phyloP scores from a whole-genome alignment of 2,113 vertebrate genomes.

The Burhinus bistriatus region DNA sequence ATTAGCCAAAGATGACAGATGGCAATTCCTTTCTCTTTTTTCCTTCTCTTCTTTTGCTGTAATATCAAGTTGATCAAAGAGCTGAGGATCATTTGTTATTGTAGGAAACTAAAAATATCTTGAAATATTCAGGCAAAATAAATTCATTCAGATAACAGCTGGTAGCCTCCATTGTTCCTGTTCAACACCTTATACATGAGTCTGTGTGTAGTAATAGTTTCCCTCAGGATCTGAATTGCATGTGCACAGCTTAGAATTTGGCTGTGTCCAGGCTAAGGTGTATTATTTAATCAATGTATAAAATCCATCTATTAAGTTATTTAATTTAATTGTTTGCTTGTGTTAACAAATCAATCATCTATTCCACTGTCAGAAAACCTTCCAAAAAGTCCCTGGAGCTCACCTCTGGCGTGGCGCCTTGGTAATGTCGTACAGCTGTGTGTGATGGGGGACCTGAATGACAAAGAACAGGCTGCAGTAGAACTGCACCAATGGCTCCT shows the following conservation, averaged over 20 bases:
- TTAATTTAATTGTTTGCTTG: not conserved
- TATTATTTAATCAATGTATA: not conserved
- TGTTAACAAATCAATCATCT: not conserved
- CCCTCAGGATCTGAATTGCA: not conserved
- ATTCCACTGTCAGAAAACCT: not conserved
- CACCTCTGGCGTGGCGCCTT: not conserved
- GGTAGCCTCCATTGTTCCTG: not conserved
- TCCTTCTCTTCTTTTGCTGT: not conserved
- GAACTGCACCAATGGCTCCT: not conserved
- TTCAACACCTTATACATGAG: not conserved
- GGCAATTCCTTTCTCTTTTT: not conserved
- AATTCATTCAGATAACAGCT: not conserved
- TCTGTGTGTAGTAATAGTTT: not conserved
- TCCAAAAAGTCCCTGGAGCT: not conserved
- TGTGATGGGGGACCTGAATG: not conserved
- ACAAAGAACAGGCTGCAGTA: not conserved
- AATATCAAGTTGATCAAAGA: slow-evolving; percentile 42
- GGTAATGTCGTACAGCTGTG: not conserved
- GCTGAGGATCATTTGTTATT: not conserved
- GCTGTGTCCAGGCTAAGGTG: not conserved
- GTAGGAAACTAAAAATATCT: slow-evolving; percentile 40
- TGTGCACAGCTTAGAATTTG: not conserved
- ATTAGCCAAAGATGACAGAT: slow-evolving; percentile 36
- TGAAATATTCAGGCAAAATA: not conserved
- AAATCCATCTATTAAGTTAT: not conserved